Evolutionary conservation across 1,140 invertebrate genomes (phyloP).

Genomic region (Chelonus insularis): DNA sequence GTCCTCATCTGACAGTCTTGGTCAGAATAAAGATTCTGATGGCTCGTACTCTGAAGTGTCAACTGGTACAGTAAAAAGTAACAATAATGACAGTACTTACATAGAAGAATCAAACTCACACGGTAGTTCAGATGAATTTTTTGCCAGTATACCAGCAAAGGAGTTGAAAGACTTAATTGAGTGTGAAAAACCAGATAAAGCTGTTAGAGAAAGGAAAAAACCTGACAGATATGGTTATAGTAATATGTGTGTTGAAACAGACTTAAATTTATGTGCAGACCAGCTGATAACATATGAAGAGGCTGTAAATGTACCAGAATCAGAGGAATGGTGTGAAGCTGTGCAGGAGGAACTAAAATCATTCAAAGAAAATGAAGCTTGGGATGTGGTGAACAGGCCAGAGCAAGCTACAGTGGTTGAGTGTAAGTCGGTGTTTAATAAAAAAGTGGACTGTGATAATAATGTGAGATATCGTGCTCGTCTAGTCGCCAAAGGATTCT

Average conservation of each 20-base stretch:
- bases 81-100: too few species aligned
- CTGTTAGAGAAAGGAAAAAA: not conserved
- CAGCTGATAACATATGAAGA: constrained; percentile 13
- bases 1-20: too few species aligned
- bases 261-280: not conserved
- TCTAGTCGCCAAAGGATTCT: constrained; percentile 50
- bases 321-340: constrained; percentile 11
- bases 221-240: not conserved
- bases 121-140: too few species aligned
- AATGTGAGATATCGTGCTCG: constrained; percentile 37
- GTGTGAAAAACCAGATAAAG: too few species aligned
- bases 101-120: too few species aligned
- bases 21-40: too few species aligned
- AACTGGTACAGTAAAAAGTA: too few species aligned
- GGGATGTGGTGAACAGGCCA: constrained; percentile 12
- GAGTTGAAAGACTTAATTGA: too few species aligned
- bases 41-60: too few species aligned
- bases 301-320: not conserved
- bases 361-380: constrained; percentile 7
- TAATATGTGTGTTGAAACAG: not conserved
- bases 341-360: constrained; percentile 27
- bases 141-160: too few species aligned
- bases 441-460: constrained; percentile 19
- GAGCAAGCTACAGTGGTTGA: not conserved
- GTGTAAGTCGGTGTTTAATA: constrained; percentile 24